Conservation (phyloP, 2,797 vertebrate species). For the Acestrorhynchus altus region DNA sequence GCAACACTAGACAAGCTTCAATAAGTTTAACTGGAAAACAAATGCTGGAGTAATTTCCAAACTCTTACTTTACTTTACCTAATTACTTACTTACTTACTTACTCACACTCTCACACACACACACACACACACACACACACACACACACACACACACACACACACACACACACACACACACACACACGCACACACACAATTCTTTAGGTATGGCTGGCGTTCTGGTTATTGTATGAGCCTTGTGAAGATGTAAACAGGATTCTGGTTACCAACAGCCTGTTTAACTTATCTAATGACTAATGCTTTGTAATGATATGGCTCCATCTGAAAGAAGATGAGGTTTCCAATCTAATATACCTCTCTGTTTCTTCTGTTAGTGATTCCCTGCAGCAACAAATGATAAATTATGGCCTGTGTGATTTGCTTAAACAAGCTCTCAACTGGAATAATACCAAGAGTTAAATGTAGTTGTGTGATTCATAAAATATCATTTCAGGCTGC, state of each 20-base stretch:
- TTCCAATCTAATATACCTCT: neutral
- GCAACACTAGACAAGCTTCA: neutral
- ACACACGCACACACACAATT: neutral
- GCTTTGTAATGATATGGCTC: neutral
- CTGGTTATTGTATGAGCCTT: neutral
- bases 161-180: neutral
- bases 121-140: neutral
- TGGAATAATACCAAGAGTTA: neutral
- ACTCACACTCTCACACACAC: neutral
- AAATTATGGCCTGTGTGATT: neutral
- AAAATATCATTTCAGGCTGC: neutral
- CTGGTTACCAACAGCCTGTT: neutral
- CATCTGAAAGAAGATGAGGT: neutral
- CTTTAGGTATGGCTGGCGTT: neutral
- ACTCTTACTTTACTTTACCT: neutral
- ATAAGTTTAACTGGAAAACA: neutral
- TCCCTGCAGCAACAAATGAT: neutral
- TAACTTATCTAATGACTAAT: neutral
- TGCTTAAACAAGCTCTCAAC: neutral
- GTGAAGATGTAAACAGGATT: neutral
- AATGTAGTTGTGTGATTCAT: neutral
- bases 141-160: neutral
- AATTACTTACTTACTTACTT: neutral
- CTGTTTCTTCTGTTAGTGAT: neutral
- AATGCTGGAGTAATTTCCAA: neutral